These are phyloP conservation scores for Leptobrachium leishanense DNA, from an alignment of 2,113 vertebrate genomes.

Conservation along the genomic window DNA sequence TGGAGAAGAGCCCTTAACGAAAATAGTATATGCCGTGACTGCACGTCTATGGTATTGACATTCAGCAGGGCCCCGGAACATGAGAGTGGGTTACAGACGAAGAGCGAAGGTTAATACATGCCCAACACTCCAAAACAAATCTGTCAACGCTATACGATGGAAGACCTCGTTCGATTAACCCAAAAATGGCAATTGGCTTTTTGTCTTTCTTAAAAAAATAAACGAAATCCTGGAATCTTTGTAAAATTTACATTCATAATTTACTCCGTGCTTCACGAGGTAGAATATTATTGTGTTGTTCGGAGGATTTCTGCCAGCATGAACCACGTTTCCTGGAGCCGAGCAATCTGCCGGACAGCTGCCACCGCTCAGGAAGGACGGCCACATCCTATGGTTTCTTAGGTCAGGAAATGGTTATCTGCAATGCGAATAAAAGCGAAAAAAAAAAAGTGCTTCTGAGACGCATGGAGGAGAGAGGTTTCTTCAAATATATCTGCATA, in stretches of 20 bases:
- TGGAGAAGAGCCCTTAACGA: constrained; percentile 14
- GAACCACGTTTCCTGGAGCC: constrained; percentile 4
- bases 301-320: background rate
- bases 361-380: constrained; percentile 32
- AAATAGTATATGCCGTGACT: constrained; percentile 35
- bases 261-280: no score
- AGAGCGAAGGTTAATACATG: constrained; percentile 21
- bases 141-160: background rate
- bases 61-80: background rate
- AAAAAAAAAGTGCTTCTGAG: no score
- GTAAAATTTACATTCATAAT: no score
- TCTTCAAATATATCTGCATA: background rate
- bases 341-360: constrained; percentile 8
- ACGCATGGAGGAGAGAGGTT: no score
- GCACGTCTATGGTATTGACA: constrained; percentile 38
- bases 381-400: constrained; percentile 40
- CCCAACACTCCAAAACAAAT: constrained; percentile 13
- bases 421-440: no score
- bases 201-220: no score
- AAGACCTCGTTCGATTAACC: no score
- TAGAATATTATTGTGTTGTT: no score
- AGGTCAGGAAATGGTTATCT: no score
- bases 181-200: no score
- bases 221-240: no score
- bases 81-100: constrained; percentile 15